These are phyloP conservation scores for Branchellion lobata DNA, from an alignment of 2,888 invertebrate genomes.

Conservation along the genomic window DNA sequence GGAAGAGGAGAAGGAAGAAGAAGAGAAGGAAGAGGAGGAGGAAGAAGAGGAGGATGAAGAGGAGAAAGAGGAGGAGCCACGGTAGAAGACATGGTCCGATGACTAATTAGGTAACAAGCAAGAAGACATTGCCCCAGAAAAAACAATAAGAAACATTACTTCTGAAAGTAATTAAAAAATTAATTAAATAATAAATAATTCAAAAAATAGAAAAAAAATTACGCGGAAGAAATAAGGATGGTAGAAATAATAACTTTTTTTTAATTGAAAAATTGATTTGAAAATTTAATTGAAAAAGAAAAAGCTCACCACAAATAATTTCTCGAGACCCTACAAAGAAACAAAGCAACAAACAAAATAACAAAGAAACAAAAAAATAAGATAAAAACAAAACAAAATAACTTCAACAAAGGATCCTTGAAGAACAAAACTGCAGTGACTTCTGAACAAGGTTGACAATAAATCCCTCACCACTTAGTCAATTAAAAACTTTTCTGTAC, in stretches of 20 bases:
- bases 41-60: not conserved
- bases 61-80: not conserved
- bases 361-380: not conserved
- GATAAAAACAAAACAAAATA: not conserved
- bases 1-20: not conserved
- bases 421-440: constrained; percentile 4
- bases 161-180: too few relatives aligned
- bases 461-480: not conserved
- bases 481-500: too few relatives aligned
- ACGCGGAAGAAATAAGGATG: too few relatives aligned
- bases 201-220: too few relatives aligned
- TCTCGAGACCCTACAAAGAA: not conserved
- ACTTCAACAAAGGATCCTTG: not conserved
- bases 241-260: too few relatives aligned
- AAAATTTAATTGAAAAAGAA: not conserved
- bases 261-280: not conserved
- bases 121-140: not conserved
- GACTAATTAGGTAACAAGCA: not conserved
- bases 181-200: too few relatives aligned
- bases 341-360: not conserved
- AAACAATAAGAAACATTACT: too few relatives aligned
- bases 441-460: not conserved
- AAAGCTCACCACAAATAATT: not conserved
- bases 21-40: not conserved
- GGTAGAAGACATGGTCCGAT: not conserved